A percentile compares a stretch with the other conserved stretches of the same genome.
phyloP scores from a whole-genome alignment of 2,113 vertebrate species.

The Pomatorhinus ruficollis region DNA sequence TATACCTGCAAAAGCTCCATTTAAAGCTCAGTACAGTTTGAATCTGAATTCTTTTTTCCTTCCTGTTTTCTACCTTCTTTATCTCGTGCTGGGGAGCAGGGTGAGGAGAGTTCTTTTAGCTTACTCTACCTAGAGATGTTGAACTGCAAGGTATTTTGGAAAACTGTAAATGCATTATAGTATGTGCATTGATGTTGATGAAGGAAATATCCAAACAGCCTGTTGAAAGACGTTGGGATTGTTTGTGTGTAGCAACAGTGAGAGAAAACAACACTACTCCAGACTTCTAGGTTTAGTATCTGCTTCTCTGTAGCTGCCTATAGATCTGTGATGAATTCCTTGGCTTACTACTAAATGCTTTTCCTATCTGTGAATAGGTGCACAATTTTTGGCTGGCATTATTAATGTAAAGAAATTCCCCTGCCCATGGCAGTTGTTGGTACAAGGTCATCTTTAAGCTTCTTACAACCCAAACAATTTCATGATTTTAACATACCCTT shows the following conservation, averaged over 20 bases:
- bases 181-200: neutral
- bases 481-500: constrained; percentile 14
- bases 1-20: neutral
- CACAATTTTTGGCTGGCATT: constrained; percentile 47
- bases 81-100: neutral
- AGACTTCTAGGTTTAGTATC: constrained; percentile 37
- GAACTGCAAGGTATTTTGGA: constrained; percentile 23
- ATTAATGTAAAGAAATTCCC: neutral
- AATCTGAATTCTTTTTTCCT: neutral
- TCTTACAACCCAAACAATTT: neutral
- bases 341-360: constrained; percentile 27
- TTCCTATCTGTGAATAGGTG: constrained; percentile 45
- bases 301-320: constrained; percentile 48
- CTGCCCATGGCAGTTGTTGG: neutral
- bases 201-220: neutral
- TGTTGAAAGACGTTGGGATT: neutral
- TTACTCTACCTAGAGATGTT: neutral
- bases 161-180: neutral
- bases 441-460: neutral
- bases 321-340: constrained; percentile 61
- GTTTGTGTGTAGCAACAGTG: neutral
- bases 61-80: neutral
- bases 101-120: neutral
- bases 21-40: neutral
- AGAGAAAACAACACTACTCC: constrained; percentile 12